Conservation (phyloP, 2,888 invertebrate genomes). For the Drosophila phalerata region DNA sequence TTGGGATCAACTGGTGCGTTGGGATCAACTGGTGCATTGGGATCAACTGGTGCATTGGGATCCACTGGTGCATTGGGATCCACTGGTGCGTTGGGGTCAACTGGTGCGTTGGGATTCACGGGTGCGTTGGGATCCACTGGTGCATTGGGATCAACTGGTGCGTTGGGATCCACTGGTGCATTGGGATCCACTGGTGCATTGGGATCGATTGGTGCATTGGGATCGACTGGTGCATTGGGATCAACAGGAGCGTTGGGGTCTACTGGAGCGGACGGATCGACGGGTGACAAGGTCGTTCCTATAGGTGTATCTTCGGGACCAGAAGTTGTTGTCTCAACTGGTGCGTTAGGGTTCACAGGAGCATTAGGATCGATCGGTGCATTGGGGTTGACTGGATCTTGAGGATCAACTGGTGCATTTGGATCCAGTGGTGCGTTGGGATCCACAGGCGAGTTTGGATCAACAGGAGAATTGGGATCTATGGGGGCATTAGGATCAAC, state of each 20-base stretch:
- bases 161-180: too few species aligned
- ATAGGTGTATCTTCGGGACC: constrained; percentile 15
- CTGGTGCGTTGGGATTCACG: too few species aligned
- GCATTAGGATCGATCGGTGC: constrained; percentile 14
- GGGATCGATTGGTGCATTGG: not conserved
- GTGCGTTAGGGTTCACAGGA: constrained; percentile 13
- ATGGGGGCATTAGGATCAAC: constrained; percentile 30
- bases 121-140: too few species aligned
- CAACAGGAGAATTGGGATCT: not conserved
- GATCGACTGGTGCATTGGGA: not conserved
- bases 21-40: not conserved
- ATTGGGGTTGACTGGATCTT: not conserved
- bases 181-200: not conserved
- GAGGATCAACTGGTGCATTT: constrained; percentile 16
- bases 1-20: not conserved
- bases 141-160: too few species aligned
- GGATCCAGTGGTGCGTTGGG: constrained; percentile 21
- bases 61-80: constrained; percentile 33
- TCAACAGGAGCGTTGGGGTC: constrained; percentile 11
- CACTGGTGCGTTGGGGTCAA: too few species aligned
- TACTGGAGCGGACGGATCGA: constrained; percentile 27
- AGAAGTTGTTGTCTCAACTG: constrained; percentile 25
- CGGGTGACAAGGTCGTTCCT: constrained; percentile 32
- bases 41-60: not conserved
- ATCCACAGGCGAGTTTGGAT: constrained; percentile 21